Evolutionary conservation across 1,140 invertebrate genomes (phyloP).

Genomic region (Venustaconcha ellipsiformis): DNA sequence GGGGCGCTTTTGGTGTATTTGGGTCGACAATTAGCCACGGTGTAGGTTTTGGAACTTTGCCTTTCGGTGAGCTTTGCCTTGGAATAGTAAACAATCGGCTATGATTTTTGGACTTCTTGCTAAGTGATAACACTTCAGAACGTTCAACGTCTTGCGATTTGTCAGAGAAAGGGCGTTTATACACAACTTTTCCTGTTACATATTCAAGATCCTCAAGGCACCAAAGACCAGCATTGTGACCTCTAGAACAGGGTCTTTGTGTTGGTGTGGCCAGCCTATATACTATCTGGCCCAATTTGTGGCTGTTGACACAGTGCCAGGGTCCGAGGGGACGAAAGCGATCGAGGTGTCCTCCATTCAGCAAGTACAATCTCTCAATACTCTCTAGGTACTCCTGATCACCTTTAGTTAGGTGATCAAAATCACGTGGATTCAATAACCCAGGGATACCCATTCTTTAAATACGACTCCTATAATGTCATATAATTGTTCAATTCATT

Average conservation of each 20-base stretch:
- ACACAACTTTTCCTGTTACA: conserved; percentile 10
- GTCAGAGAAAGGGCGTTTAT: too few relatives aligned
- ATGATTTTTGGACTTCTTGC: too few relatives aligned
- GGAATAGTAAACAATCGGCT: too few relatives aligned
- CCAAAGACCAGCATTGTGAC: conserved; percentile 29
- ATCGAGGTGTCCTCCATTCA: conserved; percentile 32
- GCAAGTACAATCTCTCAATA: conserved; percentile 25
- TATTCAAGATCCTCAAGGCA: conserved; percentile 32
- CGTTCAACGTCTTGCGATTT: too few relatives aligned
- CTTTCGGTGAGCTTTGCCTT: too few relatives aligned
- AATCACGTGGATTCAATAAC: conserved; percentile 19
- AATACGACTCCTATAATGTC: not conserved
- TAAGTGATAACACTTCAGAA: too few relatives aligned
- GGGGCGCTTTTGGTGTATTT: too few relatives aligned
- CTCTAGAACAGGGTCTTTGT: conserved; percentile 27
- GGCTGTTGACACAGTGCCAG: conserved; percentile 28
- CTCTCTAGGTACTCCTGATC: conserved; percentile 28
- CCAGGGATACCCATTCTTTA: conserved; percentile 22
- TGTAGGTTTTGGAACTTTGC: conserved; percentile 23
- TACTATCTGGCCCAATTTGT: conserved; percentile 19
- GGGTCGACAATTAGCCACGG: conserved; percentile 34
- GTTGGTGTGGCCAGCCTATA: conserved; percentile 23
- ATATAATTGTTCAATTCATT: not conserved
- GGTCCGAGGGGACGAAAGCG: conserved; percentile 26
- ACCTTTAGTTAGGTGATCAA: conserved; percentile 30